Conservation (phyloP, 2,797 vertebrate genomes). For the Dromococcyx pavoninus region DNA sequence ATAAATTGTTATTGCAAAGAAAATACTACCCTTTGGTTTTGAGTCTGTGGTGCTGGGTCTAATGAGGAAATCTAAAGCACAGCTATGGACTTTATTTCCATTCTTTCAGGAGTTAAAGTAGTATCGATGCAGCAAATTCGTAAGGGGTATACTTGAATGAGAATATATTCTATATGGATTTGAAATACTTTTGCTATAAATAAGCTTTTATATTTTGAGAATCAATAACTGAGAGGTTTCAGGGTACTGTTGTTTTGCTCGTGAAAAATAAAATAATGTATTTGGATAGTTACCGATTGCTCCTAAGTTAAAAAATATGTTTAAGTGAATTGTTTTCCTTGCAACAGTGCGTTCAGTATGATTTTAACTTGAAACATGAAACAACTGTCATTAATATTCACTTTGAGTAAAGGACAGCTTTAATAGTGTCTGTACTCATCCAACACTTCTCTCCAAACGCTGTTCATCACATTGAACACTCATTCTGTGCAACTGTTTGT, state of each 20-base stretch:
- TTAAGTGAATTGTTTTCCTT: background rate
- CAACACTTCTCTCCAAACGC: slow-evolving; percentile 55
- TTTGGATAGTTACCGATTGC: background rate
- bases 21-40: background rate
- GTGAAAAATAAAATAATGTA: background rate
- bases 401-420: slow-evolving; percentile 68
- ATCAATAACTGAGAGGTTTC: background rate
- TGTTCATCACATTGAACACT: slow-evolving; percentile 50
- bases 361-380: slow-evolving; percentile 26
- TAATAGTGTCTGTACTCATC: slow-evolving; percentile 62
- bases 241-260: background rate
- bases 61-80: background rate
- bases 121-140: background rate
- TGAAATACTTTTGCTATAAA: background rate
- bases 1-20: background rate
- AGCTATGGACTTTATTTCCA: background rate
- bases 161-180: background rate
- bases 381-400: slow-evolving; percentile 68
- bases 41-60: background rate
- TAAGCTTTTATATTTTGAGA: background rate
- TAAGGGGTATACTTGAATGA: background rate
- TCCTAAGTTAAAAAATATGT: background rate
- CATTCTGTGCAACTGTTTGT: slow-evolving; percentile 60
- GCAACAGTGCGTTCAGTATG: background rate
- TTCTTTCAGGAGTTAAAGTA: background rate